Base-by-base conservation (phyloP, 2,113 vertebrate species). In the Oryzias celebensis region DNA sequence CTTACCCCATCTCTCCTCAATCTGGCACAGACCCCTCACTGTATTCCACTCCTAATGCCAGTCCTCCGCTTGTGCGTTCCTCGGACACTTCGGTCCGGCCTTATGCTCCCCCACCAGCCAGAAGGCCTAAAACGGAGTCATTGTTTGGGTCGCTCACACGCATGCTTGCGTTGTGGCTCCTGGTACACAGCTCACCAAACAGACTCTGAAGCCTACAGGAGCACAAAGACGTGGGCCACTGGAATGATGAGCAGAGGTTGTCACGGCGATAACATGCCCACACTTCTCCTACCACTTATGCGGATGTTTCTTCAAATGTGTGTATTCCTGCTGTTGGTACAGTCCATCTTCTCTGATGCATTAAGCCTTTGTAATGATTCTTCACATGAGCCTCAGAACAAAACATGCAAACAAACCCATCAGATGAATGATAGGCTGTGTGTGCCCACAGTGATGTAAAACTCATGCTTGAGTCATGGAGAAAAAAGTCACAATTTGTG, bases 51-150 rank as follows among this genome's bases (percentile, higher is more conserved):
- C 72, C 83, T 84, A 86, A 89, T 88, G 84, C 67, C 83, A 83
- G 76, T 85, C 87, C 90, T 89, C 92, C 87, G 80, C 89, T 87
- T 75, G 67, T 68, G 82, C 87, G 88, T 89, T 64, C 87, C 84
- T 12, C 75, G 75, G 89, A 90, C 74, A 90, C 88, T 80, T 92
- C 90, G 92, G 91, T 87, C 87, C 75, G 26, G 78, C 69, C 83
- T 81, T 83, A 81, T 83, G 73, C 81, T 81, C 82, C 65, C 89
- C 82, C 88, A 82, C 89, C 85, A 75, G 59, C 78, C 74, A 55
- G 73, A 64, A 68, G 23, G 55, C 65, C 76, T 90, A 91, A 91
- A 91, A 89, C 71, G 42, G 59, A 44, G 66, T 75, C 88, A 90
- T 93, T 93, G 92, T 93, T 85, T 58, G 42, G 51, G 28, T 52